Conservation (phyloP, 2,888 invertebrate species). For the Scaptomyza polygonia region DNA sequence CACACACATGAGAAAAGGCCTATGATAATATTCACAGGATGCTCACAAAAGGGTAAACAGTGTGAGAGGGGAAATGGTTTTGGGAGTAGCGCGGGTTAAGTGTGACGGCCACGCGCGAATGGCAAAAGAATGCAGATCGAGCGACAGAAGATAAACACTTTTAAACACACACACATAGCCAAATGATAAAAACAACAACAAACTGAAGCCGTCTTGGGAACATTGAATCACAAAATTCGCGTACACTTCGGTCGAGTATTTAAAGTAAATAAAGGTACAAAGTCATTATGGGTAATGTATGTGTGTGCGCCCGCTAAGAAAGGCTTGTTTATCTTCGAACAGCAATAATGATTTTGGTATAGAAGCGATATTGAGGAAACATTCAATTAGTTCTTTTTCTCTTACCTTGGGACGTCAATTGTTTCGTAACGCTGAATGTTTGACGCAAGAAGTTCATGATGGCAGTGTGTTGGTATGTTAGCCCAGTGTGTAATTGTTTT, state of each 20-base stretch:
- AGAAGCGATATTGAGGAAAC: neutral
- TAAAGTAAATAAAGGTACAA: neutral
- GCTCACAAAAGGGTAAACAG: neutral
- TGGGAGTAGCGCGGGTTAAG: constrained; percentile 17
- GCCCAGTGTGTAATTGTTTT: neutral
- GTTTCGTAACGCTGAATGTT: constrained; percentile 83
- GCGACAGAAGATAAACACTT: constrained; percentile 29
- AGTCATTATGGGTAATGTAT: neutral
- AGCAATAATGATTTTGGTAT: neutral
- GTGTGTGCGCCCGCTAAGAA: constrained; percentile 5
- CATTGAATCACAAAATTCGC: no score
- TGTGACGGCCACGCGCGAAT: constrained; percentile 60
- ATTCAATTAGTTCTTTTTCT: neutral
- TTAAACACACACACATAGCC: neutral
- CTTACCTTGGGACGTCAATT: constrained; percentile 81
- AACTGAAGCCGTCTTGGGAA: neutral
- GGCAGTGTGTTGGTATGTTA: neutral
- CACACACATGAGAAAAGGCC: constrained; percentile 48
- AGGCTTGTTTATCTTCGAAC: neutral
- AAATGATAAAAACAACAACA: neutral
- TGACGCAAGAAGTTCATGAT: constrained; percentile 83
- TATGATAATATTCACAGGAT: constrained; percentile 65
- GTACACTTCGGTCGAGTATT: neutral
- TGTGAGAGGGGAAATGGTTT: neutral
- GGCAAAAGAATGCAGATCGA: constrained; percentile 51